Evolutionary conservation across 2,113 vertebrate genomes (phyloP), one percentile per base, ranked within the genome.

Genomic region (Agapornis roseicollis): DNA sequence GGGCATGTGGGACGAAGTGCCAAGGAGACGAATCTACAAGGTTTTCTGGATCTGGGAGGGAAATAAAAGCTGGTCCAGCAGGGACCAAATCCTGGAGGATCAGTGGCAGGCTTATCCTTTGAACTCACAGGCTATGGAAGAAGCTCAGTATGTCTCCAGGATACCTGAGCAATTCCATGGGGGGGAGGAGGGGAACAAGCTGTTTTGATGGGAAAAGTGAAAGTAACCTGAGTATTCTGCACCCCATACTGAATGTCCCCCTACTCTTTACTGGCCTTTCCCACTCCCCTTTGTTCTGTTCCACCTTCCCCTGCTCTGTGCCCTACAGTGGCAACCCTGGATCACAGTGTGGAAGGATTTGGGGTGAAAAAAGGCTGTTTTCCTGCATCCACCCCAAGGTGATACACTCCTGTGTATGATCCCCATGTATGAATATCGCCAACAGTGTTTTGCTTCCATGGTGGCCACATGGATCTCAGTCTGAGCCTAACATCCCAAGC

Each of bases 1-100:
- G 44, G 85, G 24, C 0, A 0, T 41, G 61, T 1, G 1, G n/a
- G 58, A 50, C 39, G 66, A 63, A 72, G 41, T 77, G 71, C n/a
- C 60, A 63, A 60, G 52, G 73, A 74, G 28, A 55, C 0, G 0
- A 89, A 68, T 33, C 33, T 47, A 13, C 0, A 19, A 81, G 42
- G 24, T 63, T 82, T 78, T 58, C 53, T 90, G 60, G 44, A 53
- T 39, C 56, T 83, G 50, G 24, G 37, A 83, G n/a, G 46, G 58
- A 86, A 77, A 90, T 24, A 55, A 77, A 88, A 74, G 60, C 42
- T 66, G 71, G 19, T 73, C 42, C 13, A 6, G 31, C 37, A 60
- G 60, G 39, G 58, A 84, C n/a, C 12, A 56, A 27, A 83, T 95
- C 64, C 79, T 53, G n/a, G 31, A 65, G 74, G n/a, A 47, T 65